Conservation (phyloP, 2,888 invertebrate genomes). For the Octonoba sinensis region DNA sequence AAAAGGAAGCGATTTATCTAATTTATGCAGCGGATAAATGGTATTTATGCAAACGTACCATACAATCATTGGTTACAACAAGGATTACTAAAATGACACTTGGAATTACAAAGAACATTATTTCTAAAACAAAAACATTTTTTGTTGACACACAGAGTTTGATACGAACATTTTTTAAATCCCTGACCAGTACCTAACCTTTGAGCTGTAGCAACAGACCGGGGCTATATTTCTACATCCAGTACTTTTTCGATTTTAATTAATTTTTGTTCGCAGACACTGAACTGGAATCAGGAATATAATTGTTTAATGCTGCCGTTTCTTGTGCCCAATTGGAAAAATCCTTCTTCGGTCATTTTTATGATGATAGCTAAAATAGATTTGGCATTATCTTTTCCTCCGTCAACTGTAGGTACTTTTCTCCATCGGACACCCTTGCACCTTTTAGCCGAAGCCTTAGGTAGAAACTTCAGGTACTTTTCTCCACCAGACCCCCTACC, state of each 20-base stretch:
- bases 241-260: slow-evolving; percentile 54
- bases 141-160: slow-evolving; percentile 49
- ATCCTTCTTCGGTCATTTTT: too few species aligned
- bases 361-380: too few species aligned
- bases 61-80: slow-evolving; percentile 46
- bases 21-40: slow-evolving; percentile 53
- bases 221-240: slow-evolving; percentile 41
- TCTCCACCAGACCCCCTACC: too few species aligned
- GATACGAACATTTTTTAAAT: slow-evolving; percentile 53
- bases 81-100: slow-evolving; percentile 38
- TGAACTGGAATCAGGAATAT: slow-evolving; percentile 50
- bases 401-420: too few species aligned
- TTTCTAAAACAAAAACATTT: slow-evolving; percentile 53
- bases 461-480: too few species aligned
- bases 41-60: slow-evolving; percentile 51
- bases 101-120: slow-evolving; percentile 27
- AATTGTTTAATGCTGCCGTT: too few species aligned
- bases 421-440: too few species aligned
- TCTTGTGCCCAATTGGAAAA: too few species aligned
- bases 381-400: too few species aligned
- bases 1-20: slow-evolving; percentile 54
- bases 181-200: slow-evolving; percentile 47
- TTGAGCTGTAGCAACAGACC: slow-evolving; percentile 52
- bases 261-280: slow-evolving; percentile 57
- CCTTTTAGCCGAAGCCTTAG: too few species aligned